Evolutionary conservation across 2,113 vertebrate species (phyloP).

Genomic region (Lethenteron reissneri): DNA sequence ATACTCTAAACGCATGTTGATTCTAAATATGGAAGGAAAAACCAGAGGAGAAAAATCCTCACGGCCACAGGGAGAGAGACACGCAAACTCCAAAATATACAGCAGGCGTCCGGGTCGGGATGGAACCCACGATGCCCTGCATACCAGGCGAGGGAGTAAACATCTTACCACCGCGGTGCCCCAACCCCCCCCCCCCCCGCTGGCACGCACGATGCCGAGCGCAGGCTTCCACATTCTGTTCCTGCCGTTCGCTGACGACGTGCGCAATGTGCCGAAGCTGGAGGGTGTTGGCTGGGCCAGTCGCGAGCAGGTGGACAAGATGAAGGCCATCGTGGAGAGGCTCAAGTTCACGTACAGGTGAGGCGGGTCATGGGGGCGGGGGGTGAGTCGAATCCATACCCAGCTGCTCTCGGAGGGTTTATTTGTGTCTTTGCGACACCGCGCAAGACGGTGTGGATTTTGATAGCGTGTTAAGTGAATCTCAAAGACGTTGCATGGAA

Average conservation of each 20-base stretch:
- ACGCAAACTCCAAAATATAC: too few species aligned
- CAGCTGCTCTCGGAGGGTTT: background rate
- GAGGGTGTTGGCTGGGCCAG: slow-evolving; percentile 29
- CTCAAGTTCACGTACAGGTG: slow-evolving; percentile 74
- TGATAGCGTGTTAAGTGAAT: too few species aligned
- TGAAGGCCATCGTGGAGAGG: slow-evolving; percentile 67
- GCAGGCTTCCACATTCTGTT: slow-evolving; percentile 62
- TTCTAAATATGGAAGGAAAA: too few species aligned
- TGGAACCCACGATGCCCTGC: background rate
- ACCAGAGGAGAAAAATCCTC: too few species aligned
- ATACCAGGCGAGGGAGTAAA: background rate
- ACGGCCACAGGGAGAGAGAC: too few species aligned
- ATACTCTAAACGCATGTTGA: too few species aligned
- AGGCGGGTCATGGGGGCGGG: too few species aligned
- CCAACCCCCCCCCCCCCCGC: background rate
- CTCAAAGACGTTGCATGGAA: too few species aligned
- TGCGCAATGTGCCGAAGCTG: slow-evolving; percentile 37
- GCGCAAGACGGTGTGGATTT: too few species aligned
- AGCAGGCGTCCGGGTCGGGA: too few species aligned
- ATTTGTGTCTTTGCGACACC: background rate
- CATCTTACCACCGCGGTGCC: background rate
- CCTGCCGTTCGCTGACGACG: slow-evolving; percentile 65
- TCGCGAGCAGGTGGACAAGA: slow-evolving; percentile 52
- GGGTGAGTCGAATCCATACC: background rate
- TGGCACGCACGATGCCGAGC: background rate